Percentiles rank a stretch among this genome's conserved stretches.
Conservation (phyloP, 2,797 vertebrate genomes). For the Pantherophis alleghaniensis region DNA sequence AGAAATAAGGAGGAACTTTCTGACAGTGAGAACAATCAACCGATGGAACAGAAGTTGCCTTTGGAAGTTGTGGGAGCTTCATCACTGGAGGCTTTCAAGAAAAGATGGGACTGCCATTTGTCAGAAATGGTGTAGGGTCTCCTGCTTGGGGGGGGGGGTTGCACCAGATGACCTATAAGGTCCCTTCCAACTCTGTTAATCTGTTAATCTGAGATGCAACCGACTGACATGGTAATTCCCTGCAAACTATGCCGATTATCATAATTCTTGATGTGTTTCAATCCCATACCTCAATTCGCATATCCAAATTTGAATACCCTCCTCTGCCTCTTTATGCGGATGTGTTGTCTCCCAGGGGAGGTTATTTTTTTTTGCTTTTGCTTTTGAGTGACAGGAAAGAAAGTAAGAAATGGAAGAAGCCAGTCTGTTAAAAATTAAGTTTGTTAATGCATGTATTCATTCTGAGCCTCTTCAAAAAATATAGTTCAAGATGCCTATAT, state of each 20-base stretch:
- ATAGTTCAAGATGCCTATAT: not conserved
- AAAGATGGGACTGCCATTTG: too few species aligned
- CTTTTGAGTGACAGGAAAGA: too few species aligned
- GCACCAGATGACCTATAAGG: too few species aligned
- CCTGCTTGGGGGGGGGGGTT: too few species aligned
- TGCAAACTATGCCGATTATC: not conserved
- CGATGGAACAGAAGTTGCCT: too few species aligned
- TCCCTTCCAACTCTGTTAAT: too few species aligned
- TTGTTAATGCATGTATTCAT: not conserved
- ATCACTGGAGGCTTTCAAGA: too few species aligned
- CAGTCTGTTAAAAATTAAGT: not conserved
- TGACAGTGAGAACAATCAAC: too few species aligned
- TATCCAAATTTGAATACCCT: not conserved
- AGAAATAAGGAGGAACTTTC: too few species aligned
- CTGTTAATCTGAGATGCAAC: not conserved
- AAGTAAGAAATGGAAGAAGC: not conserved
- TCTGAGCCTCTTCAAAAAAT: fast-evolving
- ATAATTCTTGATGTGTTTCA: not conserved
- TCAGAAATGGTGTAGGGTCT: too few species aligned
- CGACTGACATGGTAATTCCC: not conserved
- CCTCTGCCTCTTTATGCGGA: not conserved
- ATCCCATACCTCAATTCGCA: not conserved
- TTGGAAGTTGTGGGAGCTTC: too few species aligned
- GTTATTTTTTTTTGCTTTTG: not conserved
- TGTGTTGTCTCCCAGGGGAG: not conserved